Evolutionary conservation across 1,140 invertebrate species (phyloP), one percentile per base, ranked within the genome.

Genomic region (Megalonaias nervosa): DNA sequence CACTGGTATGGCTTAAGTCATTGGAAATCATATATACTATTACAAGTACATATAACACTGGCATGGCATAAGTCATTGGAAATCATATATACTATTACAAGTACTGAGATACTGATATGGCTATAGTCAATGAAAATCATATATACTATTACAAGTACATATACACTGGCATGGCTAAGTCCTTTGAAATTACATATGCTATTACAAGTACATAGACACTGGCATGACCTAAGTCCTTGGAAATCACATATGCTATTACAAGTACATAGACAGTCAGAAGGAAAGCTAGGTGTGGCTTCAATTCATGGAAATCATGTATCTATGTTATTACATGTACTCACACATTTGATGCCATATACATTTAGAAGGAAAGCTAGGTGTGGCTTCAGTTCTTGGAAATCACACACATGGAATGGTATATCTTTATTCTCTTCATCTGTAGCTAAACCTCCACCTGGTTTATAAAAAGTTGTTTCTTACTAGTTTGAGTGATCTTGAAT

Each of bases 321-420:
- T 48, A 48, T 48, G 38, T 0, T 48, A 48, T 48, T 6, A 31
- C 38, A 48, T 48, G 38, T 48, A 86, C 87, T 87, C 82, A 91
- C 90, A 86, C 82, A 88, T 38, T 86, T 85, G 21, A 91, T 84
- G 55, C 86, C 88, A 84, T 90, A 91, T 4, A 90, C 79, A 73
- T 88, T 87, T 38, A 89, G 80, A 12, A 90, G 81, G 57, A 86
- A 87, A 68, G 80, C 84, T n/a, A 91, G 81, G 66, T 89, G 88
- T 61, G 86, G 85, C 70, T 84, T 85, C 6, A 91, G 77, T 23
- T 74, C 71, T 15, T 88, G 77, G 66, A 90, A 82, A 23, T 88
- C 86, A 58, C 85, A 85, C 15, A 82, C 76, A 72, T 89, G 88
- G 9, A 90, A 69, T 16, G 90, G 90, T 31, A 91, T 80, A 72